Evolutionary conservation across 2,797 vertebrate species (phyloP), one percentile per base, ranked within the genome.

Genomic region (Sphaeramia orbicularis): DNA sequence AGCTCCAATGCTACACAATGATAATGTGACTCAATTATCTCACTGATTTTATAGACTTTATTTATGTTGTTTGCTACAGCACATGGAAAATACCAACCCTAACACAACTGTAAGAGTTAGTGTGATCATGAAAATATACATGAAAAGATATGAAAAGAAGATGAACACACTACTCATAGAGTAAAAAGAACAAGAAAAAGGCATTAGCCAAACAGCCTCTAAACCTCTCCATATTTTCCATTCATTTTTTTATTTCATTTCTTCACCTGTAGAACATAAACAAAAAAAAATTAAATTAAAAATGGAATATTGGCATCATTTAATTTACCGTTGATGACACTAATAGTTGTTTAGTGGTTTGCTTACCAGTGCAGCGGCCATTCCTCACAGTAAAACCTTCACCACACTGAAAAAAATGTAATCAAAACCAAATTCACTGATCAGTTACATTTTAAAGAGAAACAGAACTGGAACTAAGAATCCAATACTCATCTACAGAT

Each of bases 291-390:
- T 6, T 30, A 59, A 56, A 75, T 45, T 7, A 13, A 64, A 73
- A 48, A 55, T 1, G 55, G 47, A 58, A 30, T 1, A 74, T 3
- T 27, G 10, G 38, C 55, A 24, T 12, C 15, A 16, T 3, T 15
- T 8, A 30, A 40, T 41, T 18, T 14, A 35, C 32, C 32, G 9
- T 10, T 8, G 4, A 7, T 42, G 38, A 11, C 40, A 14, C 11
- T 38, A 14, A 9, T 9, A 35, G 32, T 35, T 35, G 30, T 9
- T 27, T 27, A 24, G 45, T 14, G 16, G 10, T 2, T 3, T 24
- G 6, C 93, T 93, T 87, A 97, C 96, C 96, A 82, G 86, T 82
- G 54, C 96, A 97, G 72, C 88, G 94, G 63, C 95, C 95, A 3
- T 90, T 94, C 80, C 91, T 84, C 11, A 95, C 91, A 61, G 91